Conservation (phyloP, 2,797 vertebrate genomes). For the Gouania willdenowi region DNA sequence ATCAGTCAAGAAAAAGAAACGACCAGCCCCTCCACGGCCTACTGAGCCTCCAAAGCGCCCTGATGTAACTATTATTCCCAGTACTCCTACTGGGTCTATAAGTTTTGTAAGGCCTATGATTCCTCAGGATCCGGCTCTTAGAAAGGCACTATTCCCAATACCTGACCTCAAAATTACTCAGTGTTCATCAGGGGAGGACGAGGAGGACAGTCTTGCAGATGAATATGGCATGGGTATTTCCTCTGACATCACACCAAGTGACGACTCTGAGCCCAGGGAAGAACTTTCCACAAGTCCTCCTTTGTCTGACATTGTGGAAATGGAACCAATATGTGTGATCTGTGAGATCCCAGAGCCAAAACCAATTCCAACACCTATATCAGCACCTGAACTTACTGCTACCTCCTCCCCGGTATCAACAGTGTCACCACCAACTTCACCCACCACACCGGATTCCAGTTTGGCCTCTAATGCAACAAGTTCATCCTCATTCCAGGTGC, state of each 20-base stretch:
- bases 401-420: constrained; percentile 65
- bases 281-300: constrained; percentile 41
- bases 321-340: constrained; percentile 64
- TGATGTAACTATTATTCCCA: constrained; percentile 58
- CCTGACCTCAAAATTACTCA: constrained; percentile 98
- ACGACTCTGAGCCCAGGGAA: constrained; percentile 66
- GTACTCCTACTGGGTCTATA: constrained; percentile 65
- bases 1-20: constrained; percentile 81
- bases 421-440: constrained; percentile 63
- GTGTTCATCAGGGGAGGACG: constrained; percentile 93
- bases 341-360: constrained; percentile 73
- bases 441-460: constrained; percentile 67
- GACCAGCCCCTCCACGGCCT: constrained; percentile 78
- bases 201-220: constrained; percentile 86
- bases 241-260: constrained; percentile 68
- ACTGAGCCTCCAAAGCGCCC: constrained; percentile 70
- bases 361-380: constrained; percentile 64
- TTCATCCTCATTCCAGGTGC: constrained; percentile 59
- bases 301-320: constrained; percentile 51
- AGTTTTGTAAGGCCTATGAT: constrained; percentile 74
- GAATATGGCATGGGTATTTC: constrained; percentile 72
- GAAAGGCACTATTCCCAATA: constrained; percentile 86
- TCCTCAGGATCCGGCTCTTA: constrained; percentile 74
- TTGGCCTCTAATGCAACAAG: constrained; percentile 67
- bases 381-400: constrained; percentile 60